Evolutionary conservation across 2,797 vertebrate genomes (phyloP), one percentile per base, ranked within the genome.

Genomic region (Rousettus madagascariensis): DNA sequence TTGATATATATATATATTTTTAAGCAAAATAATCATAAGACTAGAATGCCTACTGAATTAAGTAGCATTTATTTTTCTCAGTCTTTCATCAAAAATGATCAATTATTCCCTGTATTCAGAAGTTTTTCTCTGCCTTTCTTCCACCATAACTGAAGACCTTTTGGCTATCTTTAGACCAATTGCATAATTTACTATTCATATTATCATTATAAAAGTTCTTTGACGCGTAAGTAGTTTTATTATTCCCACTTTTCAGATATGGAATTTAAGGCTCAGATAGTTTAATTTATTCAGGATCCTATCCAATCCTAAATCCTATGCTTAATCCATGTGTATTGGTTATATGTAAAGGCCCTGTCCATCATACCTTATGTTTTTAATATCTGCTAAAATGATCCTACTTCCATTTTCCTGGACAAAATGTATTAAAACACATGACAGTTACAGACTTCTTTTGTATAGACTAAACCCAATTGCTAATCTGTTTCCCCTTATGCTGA

Each of bases 401-500:
- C 41, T 95, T 96, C 68, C 51, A 77, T 80, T 85, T 92, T 69
- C 89, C 88, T 66, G 86, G 94, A 95, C 93, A 93, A 95, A 96
- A 85, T 61, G 3, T 85, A 87, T 61, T 88, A 78, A 96, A 96
- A 85, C 85, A 68, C 38, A n/a, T 13, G n/a, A 95, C 68, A 88
- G 77, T 94, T 82, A 93, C 91, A 95, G 95, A 94, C 94, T 96
- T 95, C 96, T 95, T 97, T 96, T 97, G 96, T 97, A 96, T 84
- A 96, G 82, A 79, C 77, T 95, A 90, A 96, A 95, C 92, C 85
- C 92, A 88, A 63, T 97, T 83, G 94, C 91, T 97, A 90, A 97
- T 97, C 96, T 97, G 97, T 91, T 95, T 97, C 95, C 88, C 97
- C 97, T 86, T 95, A 97, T 97, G 97, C 94, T 89, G 88, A 96